A percentile compares a stretch with the other conserved stretches of the same genome.
Conservation (phyloP, 53 echinoderm and acorn worm species). For the Echinarachnius parma region DNA sequence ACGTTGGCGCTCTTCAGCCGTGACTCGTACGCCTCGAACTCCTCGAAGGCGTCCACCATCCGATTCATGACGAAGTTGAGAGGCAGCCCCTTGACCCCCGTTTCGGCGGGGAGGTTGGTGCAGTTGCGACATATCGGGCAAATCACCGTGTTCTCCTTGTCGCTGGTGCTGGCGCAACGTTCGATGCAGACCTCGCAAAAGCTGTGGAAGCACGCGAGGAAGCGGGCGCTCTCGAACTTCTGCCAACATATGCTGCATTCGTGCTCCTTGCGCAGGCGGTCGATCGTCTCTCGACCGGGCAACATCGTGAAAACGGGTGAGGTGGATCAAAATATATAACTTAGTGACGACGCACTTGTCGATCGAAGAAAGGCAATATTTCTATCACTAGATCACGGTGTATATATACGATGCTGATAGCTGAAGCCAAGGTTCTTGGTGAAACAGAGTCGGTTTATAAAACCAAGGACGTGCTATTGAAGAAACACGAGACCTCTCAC, state of each 20-base stretch:
- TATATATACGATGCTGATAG: too few relatives aligned
- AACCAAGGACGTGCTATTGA: too few relatives aligned
- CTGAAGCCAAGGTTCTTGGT: too few relatives aligned
- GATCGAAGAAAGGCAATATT: too few relatives aligned
- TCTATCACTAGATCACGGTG: too few relatives aligned
- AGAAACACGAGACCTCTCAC: too few relatives aligned
- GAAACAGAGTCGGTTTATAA: too few relatives aligned
- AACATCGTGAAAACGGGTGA: not conserved
- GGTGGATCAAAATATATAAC: too few relatives aligned
- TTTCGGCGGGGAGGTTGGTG: constrained; percentile 15
- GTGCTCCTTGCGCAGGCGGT: constrained; percentile 30
- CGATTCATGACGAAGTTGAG: constrained; percentile 41
- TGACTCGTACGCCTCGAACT: constrained; percentile 36
- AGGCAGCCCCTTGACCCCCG: constrained; percentile 24
- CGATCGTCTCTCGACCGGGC: constrained; percentile 31
- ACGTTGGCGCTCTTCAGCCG: constrained; percentile 23
- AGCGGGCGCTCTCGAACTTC: constrained; percentile 41
- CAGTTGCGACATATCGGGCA: constrained; percentile 35
- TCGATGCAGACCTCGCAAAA: constrained; percentile 37
- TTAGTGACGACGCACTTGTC: too few relatives aligned
- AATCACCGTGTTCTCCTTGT: constrained; percentile 23
- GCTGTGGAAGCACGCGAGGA: constrained; percentile 34
- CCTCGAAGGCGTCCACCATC: constrained; percentile 44
- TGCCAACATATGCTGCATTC: constrained; percentile 46
- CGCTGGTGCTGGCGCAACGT: constrained; percentile 22